Percentiles rank a stretch among this genome's conserved stretches.
Evolutionary conservation across 2,797 vertebrate species (phyloP).

Genomic region (Syndactyla subalaris): DNA sequence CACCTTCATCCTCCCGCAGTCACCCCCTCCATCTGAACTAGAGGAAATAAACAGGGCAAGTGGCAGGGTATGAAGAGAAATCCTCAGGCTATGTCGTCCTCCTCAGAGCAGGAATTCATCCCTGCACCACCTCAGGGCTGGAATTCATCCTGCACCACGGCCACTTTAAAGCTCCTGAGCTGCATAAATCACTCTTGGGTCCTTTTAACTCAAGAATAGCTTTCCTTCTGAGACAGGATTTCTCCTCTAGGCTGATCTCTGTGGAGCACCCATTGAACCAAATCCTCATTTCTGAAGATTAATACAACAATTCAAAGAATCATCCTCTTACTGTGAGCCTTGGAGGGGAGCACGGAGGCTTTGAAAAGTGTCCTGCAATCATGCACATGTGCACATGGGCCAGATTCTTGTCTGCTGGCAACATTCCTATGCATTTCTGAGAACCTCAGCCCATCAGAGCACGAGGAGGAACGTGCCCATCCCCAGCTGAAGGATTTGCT

Average conservation of each 20-base stretch:
- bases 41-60: not conserved
- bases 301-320: not conserved
- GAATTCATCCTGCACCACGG: not conserved
- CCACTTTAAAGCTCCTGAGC: not conserved
- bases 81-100: not conserved
- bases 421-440: not conserved
- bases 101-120: not conserved
- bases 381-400: accelerated
- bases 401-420: not conserved
- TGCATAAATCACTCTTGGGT: not conserved
- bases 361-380: not conserved
- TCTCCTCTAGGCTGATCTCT: not conserved
- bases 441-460: not conserved
- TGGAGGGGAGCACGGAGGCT: not conserved
- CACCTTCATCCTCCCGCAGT: slow-evolving; percentile 37
- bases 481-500: not conserved
- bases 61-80: not conserved
- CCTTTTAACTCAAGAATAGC: not conserved
- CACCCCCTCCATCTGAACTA: not conserved
- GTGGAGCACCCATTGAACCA: not conserved
- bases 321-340: not conserved
- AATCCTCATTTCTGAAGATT: slow-evolving; percentile 33
- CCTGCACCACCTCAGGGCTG: not conserved
- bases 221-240: slow-evolving; percentile 34
- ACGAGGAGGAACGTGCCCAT: not conserved